A percentile compares a stretch with the other conserved stretches of the same genome.
phyloP scores from a whole-genome alignment of 2,888 invertebrate species.

The Drosophila falleni region DNA sequence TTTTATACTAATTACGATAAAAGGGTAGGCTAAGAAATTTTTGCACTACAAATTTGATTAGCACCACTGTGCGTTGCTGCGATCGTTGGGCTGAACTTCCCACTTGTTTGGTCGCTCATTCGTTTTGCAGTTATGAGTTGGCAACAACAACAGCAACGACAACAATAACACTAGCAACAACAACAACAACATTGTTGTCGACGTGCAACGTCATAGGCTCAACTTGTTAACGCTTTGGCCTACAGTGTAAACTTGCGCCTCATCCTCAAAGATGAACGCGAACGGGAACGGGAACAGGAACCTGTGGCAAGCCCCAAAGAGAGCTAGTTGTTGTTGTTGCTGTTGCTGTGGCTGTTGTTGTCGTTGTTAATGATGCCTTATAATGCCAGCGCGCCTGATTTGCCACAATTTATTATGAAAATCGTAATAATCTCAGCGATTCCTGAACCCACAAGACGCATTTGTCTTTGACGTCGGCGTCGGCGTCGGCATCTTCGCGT shows the following conservation, averaged over 20 bases:
- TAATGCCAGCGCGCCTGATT: constrained; percentile 84
- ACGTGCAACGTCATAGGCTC: constrained; percentile 61
- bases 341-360: constrained; percentile 59
- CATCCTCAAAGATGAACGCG: constrained; percentile 28
- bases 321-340: constrained; percentile 3
- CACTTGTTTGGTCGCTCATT: constrained; percentile 72
- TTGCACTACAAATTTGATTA: no score
- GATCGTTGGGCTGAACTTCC: constrained; percentile 67
- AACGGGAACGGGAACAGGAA: not conserved
- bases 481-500: constrained; percentile 29
- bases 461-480: constrained; percentile 78
- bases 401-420: constrained; percentile 85
- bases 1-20: no score
- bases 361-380: constrained; percentile 81
- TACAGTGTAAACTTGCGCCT: constrained; percentile 80
- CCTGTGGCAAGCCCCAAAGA: constrained; percentile 36
- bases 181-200: constrained; percentile 30
- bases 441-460: constrained; percentile 81
- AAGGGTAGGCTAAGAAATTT: no score
- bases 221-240: constrained; percentile 78
- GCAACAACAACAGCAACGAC: constrained; percentile 24
- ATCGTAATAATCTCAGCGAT: constrained; percentile 81
- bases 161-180: constrained; percentile 7
- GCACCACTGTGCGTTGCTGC: not conserved
- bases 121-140: constrained; percentile 65